Conservation (phyloP, 2,113 vertebrate species). For the Thinocorus orbignyianus region DNA sequence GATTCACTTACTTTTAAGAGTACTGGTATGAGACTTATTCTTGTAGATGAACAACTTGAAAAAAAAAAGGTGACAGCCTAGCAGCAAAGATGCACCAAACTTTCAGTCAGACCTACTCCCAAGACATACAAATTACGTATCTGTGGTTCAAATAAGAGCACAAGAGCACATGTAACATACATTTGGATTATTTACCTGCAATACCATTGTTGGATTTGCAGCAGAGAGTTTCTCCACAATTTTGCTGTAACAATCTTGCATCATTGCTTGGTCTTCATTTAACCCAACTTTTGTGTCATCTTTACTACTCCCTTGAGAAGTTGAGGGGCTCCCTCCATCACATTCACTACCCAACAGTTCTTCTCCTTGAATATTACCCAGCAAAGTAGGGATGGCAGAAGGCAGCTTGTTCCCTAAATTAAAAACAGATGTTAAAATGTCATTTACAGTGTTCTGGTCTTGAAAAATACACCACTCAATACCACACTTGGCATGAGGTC, state of each 20-base stretch:
- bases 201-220: constrained; percentile 96
- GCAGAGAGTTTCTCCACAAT: constrained; percentile 95
- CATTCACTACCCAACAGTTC: constrained; percentile 83
- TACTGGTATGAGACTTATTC: neutral
- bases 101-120: neutral
- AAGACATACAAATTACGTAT: fast-evolving
- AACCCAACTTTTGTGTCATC: constrained; percentile 87
- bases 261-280: constrained; percentile 98
- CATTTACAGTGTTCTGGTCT: neutral
- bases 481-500: neutral
- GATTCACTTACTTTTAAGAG: neutral
- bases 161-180: neutral
- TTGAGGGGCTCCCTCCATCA: constrained; percentile 80
- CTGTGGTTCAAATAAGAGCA: neutral
- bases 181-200: constrained; percentile 82
- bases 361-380: constrained; percentile 93
- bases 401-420: constrained; percentile 88
- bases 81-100: neutral
- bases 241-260: constrained; percentile 99
- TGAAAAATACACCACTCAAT: neutral
- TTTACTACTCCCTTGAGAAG: constrained; percentile 84
- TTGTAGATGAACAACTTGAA: neutral
- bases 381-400: constrained; percentile 89
- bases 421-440: neutral
- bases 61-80: neutral